Evolutionary conservation across 2,888 invertebrate species (phyloP).

Genomic region (Ceratothoa steindachneri): DNA sequence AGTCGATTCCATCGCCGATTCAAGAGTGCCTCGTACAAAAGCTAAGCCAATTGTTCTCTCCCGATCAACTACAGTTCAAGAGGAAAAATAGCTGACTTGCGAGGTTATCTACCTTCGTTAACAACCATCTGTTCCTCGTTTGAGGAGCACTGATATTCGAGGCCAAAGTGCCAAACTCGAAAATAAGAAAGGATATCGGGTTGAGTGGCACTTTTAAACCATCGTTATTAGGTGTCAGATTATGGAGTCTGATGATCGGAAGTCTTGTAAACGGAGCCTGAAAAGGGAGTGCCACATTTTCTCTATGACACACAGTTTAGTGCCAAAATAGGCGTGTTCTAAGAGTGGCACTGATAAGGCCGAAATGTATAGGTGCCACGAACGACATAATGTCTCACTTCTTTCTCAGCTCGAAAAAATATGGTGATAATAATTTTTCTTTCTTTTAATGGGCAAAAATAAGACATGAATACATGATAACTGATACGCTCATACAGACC

Average conservation of each 20-base stretch:
- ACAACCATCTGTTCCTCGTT: not conserved
- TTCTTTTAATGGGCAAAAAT: too few species aligned
- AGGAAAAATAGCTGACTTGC: too few species aligned
- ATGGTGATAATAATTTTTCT: too few species aligned
- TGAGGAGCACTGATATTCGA: not conserved
- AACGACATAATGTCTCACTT: too few species aligned
- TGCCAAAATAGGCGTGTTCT: not conserved
- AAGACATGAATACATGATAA: too few species aligned
- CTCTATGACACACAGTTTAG: not conserved
- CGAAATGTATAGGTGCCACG: too few species aligned
- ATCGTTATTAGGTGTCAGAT: not conserved
- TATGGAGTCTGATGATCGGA: not conserved
- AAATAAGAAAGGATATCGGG: not conserved
- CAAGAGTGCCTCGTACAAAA: too few species aligned
- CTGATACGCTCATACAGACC: too few species aligned
- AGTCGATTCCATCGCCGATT: too few species aligned
- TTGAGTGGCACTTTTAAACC: not conserved
- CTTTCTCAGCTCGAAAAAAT: too few species aligned
- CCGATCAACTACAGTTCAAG: too few species aligned
- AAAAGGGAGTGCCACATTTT: not conserved
- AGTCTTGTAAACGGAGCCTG: not conserved
- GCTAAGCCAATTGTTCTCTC: too few species aligned
- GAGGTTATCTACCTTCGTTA: not conserved
- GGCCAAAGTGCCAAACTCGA: not conserved
- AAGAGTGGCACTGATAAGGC: not conserved